A percentile compares a stretch with the other conserved stretches of the same genome.
These are phyloP conservation scores for Prinia subflava DNA, from an alignment of 2,113 vertebrate genomes.

Conservation along the genomic window DNA sequence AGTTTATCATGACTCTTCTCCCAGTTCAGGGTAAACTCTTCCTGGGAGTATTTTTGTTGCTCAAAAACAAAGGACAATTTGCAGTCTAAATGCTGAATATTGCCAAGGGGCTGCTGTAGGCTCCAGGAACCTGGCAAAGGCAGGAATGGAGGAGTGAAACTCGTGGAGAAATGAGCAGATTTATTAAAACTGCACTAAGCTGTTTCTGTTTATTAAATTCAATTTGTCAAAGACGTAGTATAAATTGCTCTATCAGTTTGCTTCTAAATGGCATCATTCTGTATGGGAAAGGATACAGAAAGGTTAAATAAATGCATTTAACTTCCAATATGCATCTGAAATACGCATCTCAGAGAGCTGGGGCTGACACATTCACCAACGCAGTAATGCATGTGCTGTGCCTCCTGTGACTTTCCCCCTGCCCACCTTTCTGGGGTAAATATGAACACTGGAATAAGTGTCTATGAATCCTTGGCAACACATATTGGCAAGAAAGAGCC, in stretches of 20 bases:
- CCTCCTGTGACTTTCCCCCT: not conserved
- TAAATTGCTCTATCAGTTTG: constrained; percentile 33
- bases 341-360: not conserved
- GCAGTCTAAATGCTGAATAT: constrained; percentile 25
- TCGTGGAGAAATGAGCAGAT: constrained; percentile 12
- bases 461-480: not conserved
- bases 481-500: not conserved
- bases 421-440: not conserved
- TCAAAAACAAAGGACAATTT: not conserved
- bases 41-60: not conserved
- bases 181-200: constrained; percentile 38
- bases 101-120: constrained; percentile 30
- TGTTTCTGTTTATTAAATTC: constrained; percentile 51
- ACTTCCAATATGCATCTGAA: constrained; percentile 11
- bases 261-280: constrained; percentile 32
- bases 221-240: constrained; percentile 28
- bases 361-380: not conserved
- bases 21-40: not conserved
- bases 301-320: constrained; percentile 43
- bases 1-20: not conserved
- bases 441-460: not conserved
- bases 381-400: not conserved
- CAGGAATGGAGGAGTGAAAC: not conserved
- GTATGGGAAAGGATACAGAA: constrained; percentile 38
- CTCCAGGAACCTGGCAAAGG: not conserved